phyloP scores from a whole-genome alignment of 2,113 vertebrate species.

The Phycodurus eques region DNA sequence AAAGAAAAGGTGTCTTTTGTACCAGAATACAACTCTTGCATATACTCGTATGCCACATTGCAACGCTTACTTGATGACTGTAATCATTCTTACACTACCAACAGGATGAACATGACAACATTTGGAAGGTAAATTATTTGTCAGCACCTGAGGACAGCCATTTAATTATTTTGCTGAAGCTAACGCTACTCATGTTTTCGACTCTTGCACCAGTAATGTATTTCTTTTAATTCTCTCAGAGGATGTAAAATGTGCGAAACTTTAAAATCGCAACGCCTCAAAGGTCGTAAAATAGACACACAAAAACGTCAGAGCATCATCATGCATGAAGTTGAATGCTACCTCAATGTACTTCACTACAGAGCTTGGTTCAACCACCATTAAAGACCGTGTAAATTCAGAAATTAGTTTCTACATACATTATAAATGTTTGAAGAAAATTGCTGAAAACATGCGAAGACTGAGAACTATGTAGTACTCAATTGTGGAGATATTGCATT shows the following conservation, averaged over 20 bases:
- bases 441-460: too few species aligned
- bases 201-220: background rate
- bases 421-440: too few species aligned
- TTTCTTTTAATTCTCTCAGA: background rate
- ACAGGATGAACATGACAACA: background rate
- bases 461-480: too few species aligned
- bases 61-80: background rate
- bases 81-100: background rate
- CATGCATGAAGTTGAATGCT: too few species aligned
- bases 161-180: conserved; percentile 2
- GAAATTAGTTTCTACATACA: too few species aligned
- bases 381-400: too few species aligned
- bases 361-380: too few species aligned
- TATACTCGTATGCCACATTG: background rate
- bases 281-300: background rate
- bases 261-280: background rate
- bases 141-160: background rate
- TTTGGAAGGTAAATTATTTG: background rate
- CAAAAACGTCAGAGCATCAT: too few species aligned
- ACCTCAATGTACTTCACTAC: too few species aligned
- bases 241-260: background rate
- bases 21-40: conserved; percentile 1
- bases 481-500: too few species aligned
- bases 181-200: background rate
- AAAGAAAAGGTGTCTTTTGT: background rate